A percentile compares a stretch with the other conserved stretches of the same genome.
Evolutionary conservation across 37 sponge, comb jelly and placozoan species (phyloP).

Genomic region (Halisarca cf. caerulea): DNA sequence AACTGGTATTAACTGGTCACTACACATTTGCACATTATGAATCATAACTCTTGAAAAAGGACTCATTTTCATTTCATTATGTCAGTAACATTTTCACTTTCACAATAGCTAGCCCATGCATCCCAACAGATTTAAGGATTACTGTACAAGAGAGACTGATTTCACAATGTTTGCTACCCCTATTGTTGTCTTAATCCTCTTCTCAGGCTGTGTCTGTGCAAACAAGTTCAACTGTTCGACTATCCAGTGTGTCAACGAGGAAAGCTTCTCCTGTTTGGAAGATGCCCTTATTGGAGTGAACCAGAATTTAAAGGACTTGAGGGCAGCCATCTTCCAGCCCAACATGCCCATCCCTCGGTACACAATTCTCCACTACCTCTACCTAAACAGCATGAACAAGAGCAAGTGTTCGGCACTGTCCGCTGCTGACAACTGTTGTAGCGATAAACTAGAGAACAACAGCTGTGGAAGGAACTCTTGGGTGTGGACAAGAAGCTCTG

Average conservation of each 20-base stretch:
- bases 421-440: neutral
- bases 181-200: too few relatives aligned
- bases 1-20: too few relatives aligned
- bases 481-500: conserved; percentile 25
- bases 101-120: too few relatives aligned
- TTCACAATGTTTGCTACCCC: too few relatives aligned
- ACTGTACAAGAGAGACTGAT: too few relatives aligned
- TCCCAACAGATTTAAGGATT: too few relatives aligned
- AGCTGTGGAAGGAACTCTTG: neutral
- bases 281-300: neutral
- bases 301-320: neutral
- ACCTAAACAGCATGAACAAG: neutral
- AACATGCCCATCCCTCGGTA: conserved; percentile 34
- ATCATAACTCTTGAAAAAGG: too few relatives aligned
- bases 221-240: too few relatives aligned
- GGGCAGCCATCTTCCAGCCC: conserved; percentile 17
- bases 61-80: too few relatives aligned
- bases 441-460: neutral
- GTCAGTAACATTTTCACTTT: too few relatives aligned
- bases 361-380: neutral
- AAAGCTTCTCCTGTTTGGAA: neutral
- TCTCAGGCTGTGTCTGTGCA: too few relatives aligned
- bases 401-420: neutral
- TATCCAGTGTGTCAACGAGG: neutral
- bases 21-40: too few relatives aligned